Evolutionary conservation across 2,113 vertebrate species (phyloP).

Genomic region (Sinocyclocheilus grahami): DNA sequence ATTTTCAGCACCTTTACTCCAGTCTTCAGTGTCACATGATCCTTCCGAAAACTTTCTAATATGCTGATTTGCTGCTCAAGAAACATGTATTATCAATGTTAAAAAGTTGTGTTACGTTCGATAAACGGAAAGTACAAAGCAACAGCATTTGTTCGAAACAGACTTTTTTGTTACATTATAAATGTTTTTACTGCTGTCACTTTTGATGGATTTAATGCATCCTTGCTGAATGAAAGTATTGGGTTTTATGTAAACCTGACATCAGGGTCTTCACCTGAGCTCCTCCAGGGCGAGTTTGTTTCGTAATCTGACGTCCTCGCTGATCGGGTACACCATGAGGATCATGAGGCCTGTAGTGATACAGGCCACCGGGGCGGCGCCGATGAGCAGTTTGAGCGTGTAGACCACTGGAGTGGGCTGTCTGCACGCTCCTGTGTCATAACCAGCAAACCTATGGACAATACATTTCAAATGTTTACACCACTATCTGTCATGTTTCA

Average conservation of each 20-base stretch:
- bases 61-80: too few relatives aligned
- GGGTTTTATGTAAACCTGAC: constrained; percentile 15
- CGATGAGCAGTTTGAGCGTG: constrained; percentile 89
- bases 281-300: constrained; percentile 78
- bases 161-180: too few relatives aligned
- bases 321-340: constrained; percentile 86
- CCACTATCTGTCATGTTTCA: background rate
- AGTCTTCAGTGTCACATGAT: too few relatives aligned
- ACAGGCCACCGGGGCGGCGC: constrained; percentile 86
- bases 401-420: constrained; percentile 84
- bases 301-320: constrained; percentile 79
- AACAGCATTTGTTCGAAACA: too few relatives aligned
- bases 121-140: too few relatives aligned
- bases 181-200: too few relatives aligned
- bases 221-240: too few relatives aligned
- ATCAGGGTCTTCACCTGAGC: constrained; percentile 74
- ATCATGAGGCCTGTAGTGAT: constrained; percentile 86
- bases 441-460: constrained; percentile 85
- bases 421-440: constrained; percentile 83
- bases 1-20: too few relatives aligned
- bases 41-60: too few relatives aligned
- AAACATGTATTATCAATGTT: too few relatives aligned
- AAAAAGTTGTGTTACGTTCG: too few relatives aligned
- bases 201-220: too few relatives aligned
- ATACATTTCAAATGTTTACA: background rate